Evolutionary conservation across 2,888 invertebrate species (phyloP).

Genomic region (Barypeithes pellucidus): DNA sequence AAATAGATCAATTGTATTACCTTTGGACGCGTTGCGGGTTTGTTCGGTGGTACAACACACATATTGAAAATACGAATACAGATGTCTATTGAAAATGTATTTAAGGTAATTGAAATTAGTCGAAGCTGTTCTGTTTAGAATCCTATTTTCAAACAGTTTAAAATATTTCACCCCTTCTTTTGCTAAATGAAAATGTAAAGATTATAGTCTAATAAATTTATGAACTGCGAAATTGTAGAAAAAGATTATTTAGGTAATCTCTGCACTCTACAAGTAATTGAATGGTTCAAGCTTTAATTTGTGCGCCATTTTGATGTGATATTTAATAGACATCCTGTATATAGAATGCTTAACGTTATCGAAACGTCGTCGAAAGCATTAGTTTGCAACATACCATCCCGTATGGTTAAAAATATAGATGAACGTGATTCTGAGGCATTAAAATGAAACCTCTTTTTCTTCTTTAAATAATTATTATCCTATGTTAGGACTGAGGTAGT

Average conservation of each 20-base stretch:
- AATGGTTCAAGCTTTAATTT: conserved; percentile 66
- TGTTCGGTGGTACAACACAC: no score
- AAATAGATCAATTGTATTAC: no score
- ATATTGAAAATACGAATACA: no score
- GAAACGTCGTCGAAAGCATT: conserved; percentile 20
- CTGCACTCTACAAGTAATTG: conserved; percentile 43
- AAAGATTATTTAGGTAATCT: conserved; percentile 18
- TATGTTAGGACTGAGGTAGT: conserved; percentile 8
- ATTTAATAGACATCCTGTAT: conserved; percentile 57
- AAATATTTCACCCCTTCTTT: not conserved
- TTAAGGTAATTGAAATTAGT: no score
- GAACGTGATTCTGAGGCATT: not conserved
- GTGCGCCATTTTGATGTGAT: conserved; percentile 70
- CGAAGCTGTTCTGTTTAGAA: conserved; percentile 1
- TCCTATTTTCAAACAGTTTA: not conserved
- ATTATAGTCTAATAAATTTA: not conserved
- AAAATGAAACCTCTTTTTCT: not conserved
- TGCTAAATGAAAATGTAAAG: not conserved
- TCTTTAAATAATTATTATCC: not conserved
- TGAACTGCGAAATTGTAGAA: not conserved
- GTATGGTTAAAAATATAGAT: not conserved
- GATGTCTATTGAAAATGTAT: no score
- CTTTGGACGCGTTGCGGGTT: no score
- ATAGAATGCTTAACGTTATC: conserved; percentile 30
- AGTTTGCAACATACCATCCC: conserved; percentile 19